Base-by-base conservation (phyloP, 2,797 vertebrate genomes). In the Sphenopsis melanotis region DNA sequence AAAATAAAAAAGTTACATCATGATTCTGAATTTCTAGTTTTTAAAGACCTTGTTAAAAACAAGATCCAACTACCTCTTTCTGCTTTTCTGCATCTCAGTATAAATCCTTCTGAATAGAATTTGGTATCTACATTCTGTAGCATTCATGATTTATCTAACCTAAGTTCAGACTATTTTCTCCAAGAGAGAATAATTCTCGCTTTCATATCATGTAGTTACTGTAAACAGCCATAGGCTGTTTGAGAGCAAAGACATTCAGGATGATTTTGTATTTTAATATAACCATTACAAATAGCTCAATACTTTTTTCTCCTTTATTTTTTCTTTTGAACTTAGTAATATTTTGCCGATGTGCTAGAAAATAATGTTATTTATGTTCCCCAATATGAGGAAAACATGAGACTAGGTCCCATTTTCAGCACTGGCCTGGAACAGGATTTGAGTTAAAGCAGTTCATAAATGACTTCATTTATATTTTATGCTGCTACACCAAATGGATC, bases 391-490 rank as follows among this genome's bases (percentile, higher is more conserved):
- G 85, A 91, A 71, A 63, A 75, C 18, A 69, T 19, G 41, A 95
- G 84, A 87, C 29, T 49, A 82, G 23, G 90, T 91, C 49, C 93
- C 32, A 92, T 97, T 97, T 96, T 85, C 78, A 91, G 80, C 71
- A 82, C 61, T 94, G 91, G 74, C 27, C 79, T 88, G 46, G 66
- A 82, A 91, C 64, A 83, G 84, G 57, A 50, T 90, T 91, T 96
- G 92, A 96, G 60, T 93, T 96, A 91, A 39, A 93, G 36, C 75
- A 90, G 49, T 91, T 95, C 95, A 96, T 94, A 97, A 97, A 96
- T 85, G 60, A 87, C 63, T 96, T 96, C 59, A 95, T 96, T 96
- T 96, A 94, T 97, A 92, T 95, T 97, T 97, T 88, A 97, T 96
- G 44, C 18, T 32, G 34, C n/a, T 69, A 82, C 53, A 83, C 89